These are phyloP conservation scores for Polyommatus icarus DNA, from an alignment of 2,888 invertebrate species.

Conservation along the genomic window DNA sequence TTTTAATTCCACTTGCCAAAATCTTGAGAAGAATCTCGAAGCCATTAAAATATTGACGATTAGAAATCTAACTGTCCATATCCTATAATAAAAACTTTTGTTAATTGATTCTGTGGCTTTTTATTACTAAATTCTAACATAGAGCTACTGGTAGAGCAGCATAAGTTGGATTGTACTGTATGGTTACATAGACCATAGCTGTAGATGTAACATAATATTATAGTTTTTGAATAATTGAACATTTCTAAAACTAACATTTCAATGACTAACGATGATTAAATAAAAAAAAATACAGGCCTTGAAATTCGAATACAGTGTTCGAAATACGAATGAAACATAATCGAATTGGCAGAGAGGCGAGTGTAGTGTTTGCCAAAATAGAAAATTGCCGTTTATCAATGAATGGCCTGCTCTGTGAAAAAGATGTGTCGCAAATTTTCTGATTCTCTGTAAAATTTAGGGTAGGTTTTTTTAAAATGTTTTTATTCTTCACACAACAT, in stretches of 20 bases:
- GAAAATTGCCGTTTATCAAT: neutral
- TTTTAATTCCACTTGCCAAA: neutral
- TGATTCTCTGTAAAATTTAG: neutral
- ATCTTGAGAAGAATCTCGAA: neutral
- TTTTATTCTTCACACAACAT: no score
- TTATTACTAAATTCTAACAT: neutral
- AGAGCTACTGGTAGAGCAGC: neutral
- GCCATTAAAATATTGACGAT: neutral
- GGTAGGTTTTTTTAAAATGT: neutral
- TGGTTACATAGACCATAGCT: neutral
- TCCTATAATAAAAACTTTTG: neutral
- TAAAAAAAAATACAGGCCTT: neutral
- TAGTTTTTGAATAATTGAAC: no score
- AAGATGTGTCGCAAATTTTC: neutral
- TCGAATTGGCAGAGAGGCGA: neutral
- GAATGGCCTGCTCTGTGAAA: neutral
- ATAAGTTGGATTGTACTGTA: neutral
- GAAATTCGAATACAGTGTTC: neutral
- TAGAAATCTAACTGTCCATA: neutral
- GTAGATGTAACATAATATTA: neutral
- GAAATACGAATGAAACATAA: neutral
- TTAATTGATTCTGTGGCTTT: neutral
- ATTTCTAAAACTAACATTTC: no score
- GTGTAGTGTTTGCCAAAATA: conserved; percentile 6
- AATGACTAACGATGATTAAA: neutral